These are phyloP conservation scores for Linepithema humile DNA, from an alignment of 1,140 invertebrate genomes.

Conservation along the genomic window DNA sequence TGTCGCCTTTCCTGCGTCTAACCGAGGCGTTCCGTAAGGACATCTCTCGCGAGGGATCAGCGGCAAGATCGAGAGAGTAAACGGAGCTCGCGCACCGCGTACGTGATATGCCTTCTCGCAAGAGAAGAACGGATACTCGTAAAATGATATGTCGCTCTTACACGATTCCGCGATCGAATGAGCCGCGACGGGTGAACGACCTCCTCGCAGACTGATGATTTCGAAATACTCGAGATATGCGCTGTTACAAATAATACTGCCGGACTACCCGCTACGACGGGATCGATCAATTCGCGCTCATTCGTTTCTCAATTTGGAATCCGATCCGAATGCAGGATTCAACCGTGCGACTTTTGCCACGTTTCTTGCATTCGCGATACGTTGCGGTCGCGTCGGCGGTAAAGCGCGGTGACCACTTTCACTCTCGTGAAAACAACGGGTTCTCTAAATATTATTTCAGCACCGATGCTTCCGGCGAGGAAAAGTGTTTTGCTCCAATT, in stretches of 20 bases:
- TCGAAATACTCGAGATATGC: conserved; percentile 26
- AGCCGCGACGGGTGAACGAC: background rate
- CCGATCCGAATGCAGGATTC: too few species aligned
- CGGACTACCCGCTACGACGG: background rate
- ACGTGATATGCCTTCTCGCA: conserved; percentile 20
- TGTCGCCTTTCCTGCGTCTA: background rate
- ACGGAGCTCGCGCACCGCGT: background rate
- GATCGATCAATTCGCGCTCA: background rate
- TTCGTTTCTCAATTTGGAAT: background rate
- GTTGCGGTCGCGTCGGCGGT: too few species aligned
- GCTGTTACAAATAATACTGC: background rate
- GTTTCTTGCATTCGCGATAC: background rate
- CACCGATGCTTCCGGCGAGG: background rate
- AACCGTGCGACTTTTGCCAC: background rate
- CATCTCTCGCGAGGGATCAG: background rate
- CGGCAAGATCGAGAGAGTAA: background rate
- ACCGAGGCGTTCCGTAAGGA: background rate
- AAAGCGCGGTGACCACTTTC: background rate
- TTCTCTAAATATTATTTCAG: background rate
- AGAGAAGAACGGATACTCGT: background rate
- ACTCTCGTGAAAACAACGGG: background rate
- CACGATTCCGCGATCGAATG: background rate
- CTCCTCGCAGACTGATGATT: background rate
- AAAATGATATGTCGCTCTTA: conserved; percentile 36
- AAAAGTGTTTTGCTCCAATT: background rate